Base-by-base conservation (phyloP, 2,113 vertebrate species). In the Rhynchomys soricoides region DNA sequence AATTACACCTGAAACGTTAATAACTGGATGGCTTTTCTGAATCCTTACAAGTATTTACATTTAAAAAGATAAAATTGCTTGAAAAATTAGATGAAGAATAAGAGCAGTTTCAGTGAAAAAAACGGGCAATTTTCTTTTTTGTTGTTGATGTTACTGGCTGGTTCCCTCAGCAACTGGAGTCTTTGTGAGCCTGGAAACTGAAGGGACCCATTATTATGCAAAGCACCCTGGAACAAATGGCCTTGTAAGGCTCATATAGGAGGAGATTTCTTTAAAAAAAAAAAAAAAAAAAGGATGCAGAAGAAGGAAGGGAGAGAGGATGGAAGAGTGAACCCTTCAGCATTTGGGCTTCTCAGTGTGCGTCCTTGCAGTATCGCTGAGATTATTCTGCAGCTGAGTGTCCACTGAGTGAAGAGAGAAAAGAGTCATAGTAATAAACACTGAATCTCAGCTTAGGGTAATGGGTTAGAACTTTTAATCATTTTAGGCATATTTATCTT, bases 181-280 rank as follows among this genome's bases (percentile, higher is more conserved):
- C 97, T 98, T 98, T 97, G 97, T 98, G 98, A 98, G 97, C 96
- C 95, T 29, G 95, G 98, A 97, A 98, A 98, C 97, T 98, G 97
- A 97, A 98, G 98, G 98, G 97, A 98, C 98, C 98, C 98, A 99
- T 99, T 99, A 98, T 99, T 98, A 99, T 99, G 99, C 99, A 99
- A 99, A 99, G 96, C 91, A 98, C 96, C 89, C 91, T 75, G 96
- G 94, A 98, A 99, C 98, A 99, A 99, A 99, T 98, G 98, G 98
- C 98, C 94, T 97, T 98, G 98, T 98, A 98, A 98, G 98, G 98
- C 99, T 99, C 68, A 9, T 96, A 99, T 98, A 99, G 99, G 98
- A 98, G 98, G 90, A 97, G 98, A 98, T 98, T 99, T 98, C 98
- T 99, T 98, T 95, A 97, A 95, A 97, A 97, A 97, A 96, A 97